A percentile compares a stretch with the other conserved stretches of the same genome.
Conservation (phyloP, 1,140 invertebrate species). For the Dinothrombium tinctorium region DNA sequence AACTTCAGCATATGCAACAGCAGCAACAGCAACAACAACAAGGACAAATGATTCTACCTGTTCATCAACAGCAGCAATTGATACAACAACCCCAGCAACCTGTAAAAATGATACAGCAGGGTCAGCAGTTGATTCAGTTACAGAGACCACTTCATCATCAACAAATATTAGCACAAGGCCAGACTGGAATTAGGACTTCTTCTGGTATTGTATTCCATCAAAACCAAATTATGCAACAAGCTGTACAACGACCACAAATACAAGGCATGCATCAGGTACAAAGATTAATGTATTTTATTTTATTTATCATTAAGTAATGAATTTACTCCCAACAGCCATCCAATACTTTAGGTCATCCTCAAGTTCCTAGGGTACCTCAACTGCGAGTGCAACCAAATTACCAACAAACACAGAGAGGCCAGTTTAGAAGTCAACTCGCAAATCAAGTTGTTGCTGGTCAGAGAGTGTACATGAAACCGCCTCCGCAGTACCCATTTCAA, state of each 20-base stretch:
- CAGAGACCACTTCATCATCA: slow-evolving; percentile 2
- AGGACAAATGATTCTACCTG: slow-evolving; percentile 22
- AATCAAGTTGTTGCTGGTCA: slow-evolving; percentile 8
- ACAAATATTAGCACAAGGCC: background rate
- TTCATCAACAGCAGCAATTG: slow-evolving; percentile 25
- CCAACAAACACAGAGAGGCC: background rate
- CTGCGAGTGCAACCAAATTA: background rate
- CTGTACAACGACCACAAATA: background rate
- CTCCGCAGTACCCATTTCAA: slow-evolving; percentile 9
- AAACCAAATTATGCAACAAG: too few species aligned
- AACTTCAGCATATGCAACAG: slow-evolving; percentile 17
- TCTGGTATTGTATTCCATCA: too few species aligned
- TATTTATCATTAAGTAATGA: background rate
- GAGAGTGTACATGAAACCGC: slow-evolving; percentile 11
- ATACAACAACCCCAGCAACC: slow-evolving; percentile 27
- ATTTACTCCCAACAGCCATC: too few species aligned
- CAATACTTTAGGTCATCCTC: too few species aligned
- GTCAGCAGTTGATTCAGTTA: slow-evolving; percentile 7
- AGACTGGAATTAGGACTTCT: too few species aligned
- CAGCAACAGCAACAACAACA: slow-evolving; percentile 28
- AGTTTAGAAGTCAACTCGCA: slow-evolving; percentile 1
- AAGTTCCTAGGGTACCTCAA: slow-evolving; percentile 1
- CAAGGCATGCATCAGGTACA: slow-evolving; percentile 2
- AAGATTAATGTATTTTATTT: background rate
- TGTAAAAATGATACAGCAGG: slow-evolving; percentile 17